Conservation (phyloP, 2,888 invertebrate species). For the Andrena bucephala region DNA sequence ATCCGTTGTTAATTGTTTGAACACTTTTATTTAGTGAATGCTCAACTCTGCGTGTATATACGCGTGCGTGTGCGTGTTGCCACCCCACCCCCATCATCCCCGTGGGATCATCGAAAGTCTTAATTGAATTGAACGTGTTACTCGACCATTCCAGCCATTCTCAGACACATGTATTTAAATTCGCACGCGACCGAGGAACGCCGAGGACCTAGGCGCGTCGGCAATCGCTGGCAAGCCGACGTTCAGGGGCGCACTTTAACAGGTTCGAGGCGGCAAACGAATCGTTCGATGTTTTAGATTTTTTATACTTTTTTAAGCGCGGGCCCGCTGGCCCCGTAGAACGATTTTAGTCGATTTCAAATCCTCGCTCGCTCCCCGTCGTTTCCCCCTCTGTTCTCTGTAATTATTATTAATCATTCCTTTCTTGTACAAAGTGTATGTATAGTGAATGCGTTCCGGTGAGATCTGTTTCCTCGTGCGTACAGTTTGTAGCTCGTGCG, state of each 20-base stretch:
- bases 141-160: constrained; percentile 25
- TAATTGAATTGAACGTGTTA: not conserved
- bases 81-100: not conserved
- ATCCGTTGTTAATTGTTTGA: too few species aligned
- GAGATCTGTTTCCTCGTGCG: not conserved
- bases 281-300: constrained; percentile 25
- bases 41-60: not conserved
- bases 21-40: too few species aligned
- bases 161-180: not conserved
- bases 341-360: constrained; percentile 22
- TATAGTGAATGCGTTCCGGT: constrained; percentile 10
- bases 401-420: not conserved
- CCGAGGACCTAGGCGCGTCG: not conserved
- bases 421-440: constrained; percentile 26
- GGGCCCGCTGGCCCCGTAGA: not conserved
- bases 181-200: not conserved
- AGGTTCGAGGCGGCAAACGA: not conserved
- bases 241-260: constrained; percentile 11
- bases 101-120: not conserved
- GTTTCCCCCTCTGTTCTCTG: constrained; percentile 4
- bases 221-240: constrained; percentile 30
- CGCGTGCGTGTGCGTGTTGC: not conserved
- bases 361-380: not conserved
- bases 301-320: constrained; percentile 49
- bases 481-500: not conserved